A percentile compares a stretch with the other conserved stretches of the same genome.
phyloP scores from a whole-genome alignment of 37 sponge, comb jelly and placozoan species.

The Aplysina aerophoba region DNA sequence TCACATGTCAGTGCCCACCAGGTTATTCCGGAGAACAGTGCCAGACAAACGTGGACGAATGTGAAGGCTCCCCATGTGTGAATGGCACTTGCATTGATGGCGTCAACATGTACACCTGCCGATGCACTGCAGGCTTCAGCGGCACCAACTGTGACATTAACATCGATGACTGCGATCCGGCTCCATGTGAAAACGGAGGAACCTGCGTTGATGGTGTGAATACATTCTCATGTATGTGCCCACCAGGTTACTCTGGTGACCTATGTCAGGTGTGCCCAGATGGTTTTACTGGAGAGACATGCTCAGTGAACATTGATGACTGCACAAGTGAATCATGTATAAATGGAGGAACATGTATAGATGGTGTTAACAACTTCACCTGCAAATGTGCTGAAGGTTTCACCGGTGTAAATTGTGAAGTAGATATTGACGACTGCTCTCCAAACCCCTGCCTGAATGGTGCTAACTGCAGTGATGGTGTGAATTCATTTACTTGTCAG shows the following conservation, averaged over 20 bases:
- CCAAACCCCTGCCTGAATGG: slow-evolving; percentile 36
- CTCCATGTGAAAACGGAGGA: slow-evolving; percentile 69
- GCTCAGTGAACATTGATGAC: slow-evolving; percentile 12
- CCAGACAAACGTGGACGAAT: slow-evolving; percentile 39
- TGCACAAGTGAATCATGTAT: slow-evolving; percentile 24
- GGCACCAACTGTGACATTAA: slow-evolving; percentile 34
- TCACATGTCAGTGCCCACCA: slow-evolving; percentile 47
- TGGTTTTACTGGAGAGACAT: slow-evolving; percentile 29
- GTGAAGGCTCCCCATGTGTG: slow-evolving; percentile 38
- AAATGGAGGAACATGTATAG: slow-evolving; percentile 39
- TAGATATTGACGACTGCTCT: slow-evolving; percentile 7
- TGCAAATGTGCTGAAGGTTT: slow-evolving; percentile 33
- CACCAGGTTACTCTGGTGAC: slow-evolving; percentile 37
- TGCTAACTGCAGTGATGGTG: slow-evolving; percentile 22
- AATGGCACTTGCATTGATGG: slow-evolving; percentile 52
- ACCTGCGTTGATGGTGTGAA: slow-evolving; percentile 51
- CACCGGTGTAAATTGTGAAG: slow-evolving; percentile 38
- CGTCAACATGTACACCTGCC: slow-evolving; percentile 32
- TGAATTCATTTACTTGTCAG: background rate
- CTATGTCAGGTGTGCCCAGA: slow-evolving; percentile 1
- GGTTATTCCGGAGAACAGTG: slow-evolving; percentile 50
- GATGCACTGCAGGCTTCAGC: slow-evolving; percentile 45
- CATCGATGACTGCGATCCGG: slow-evolving; percentile 50
- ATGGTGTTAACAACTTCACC: slow-evolving; percentile 11
- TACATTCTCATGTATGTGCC: slow-evolving; percentile 33